Percentiles rank a stretch among this genome's conserved stretches.
phyloP scores from a whole-genome alignment of 2,888 invertebrate species.

The Hirtodrosophila duncani region DNA sequence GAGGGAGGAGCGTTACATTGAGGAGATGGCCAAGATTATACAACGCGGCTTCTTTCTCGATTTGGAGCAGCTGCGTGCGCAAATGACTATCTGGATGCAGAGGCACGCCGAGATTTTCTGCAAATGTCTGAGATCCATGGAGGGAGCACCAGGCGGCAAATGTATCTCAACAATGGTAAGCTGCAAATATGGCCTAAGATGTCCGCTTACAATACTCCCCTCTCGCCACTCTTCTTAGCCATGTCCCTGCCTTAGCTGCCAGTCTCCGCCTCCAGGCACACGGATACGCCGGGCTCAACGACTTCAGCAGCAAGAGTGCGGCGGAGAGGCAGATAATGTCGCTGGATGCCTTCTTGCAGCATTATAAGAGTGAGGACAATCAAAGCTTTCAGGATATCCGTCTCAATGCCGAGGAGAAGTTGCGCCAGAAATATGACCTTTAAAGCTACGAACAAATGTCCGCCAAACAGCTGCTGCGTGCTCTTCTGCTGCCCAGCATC shows the following conservation, averaged over 20 bases:
- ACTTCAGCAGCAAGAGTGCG: constrained; percentile 20
- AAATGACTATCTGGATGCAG: constrained; percentile 94
- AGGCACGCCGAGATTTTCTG: constrained; percentile 92
- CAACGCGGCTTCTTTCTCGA: constrained; percentile 98
- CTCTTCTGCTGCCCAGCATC: constrained; percentile 85
- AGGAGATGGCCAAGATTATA: constrained; percentile 95
- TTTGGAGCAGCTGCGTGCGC: constrained; percentile 92
- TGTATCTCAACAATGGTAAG: constrained; percentile 29
- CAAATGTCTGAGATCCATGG: constrained; percentile 89
- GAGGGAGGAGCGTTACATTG: constrained; percentile 92
- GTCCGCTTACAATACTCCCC: not conserved
- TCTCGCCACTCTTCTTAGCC: constrained; percentile 38
- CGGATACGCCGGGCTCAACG: constrained; percentile 41
- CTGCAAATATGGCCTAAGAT: not conserved
- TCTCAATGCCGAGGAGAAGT: constrained; percentile 85
- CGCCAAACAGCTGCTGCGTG: constrained; percentile 81
- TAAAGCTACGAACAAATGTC: constrained; percentile 86
- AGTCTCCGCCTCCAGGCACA: not conserved
- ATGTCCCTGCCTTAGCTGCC: constrained; percentile 83
- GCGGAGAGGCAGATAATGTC: constrained; percentile 60
- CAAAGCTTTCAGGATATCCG: constrained; percentile 96
- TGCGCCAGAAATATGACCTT: constrained; percentile 86
- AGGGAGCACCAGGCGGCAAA: constrained; percentile 9
- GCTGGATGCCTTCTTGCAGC: constrained; percentile 89
- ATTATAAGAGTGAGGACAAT: constrained; percentile 97